These are phyloP conservation scores for Lophotriccus pileatus DNA, from an alignment of 2,797 vertebrate genomes.

Conservation along the genomic window DNA sequence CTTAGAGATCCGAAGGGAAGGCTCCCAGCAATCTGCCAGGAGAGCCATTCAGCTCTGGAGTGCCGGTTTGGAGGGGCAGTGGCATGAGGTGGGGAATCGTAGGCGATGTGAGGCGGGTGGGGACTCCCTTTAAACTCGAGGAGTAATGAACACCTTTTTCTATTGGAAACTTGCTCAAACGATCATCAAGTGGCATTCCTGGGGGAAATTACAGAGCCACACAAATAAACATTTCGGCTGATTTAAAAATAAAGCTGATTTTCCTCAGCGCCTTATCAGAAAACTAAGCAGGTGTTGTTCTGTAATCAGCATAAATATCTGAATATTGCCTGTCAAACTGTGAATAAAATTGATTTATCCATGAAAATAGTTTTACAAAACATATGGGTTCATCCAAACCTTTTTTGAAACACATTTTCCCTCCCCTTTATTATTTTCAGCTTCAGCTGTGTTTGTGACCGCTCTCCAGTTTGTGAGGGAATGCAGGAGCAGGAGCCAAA, in stretches of 20 bases:
- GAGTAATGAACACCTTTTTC: neutral
- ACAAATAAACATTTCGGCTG: neutral
- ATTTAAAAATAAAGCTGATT: neutral
- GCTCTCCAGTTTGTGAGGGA: neutral
- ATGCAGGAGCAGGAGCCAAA: neutral
- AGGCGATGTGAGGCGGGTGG: neutral
- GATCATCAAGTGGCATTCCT: neutral
- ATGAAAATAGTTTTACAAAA: neutral
- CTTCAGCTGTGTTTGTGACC: neutral
- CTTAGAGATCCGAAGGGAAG: neutral
- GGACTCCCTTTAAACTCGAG: neutral
- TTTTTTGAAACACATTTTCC: neutral
- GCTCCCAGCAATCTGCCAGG: slow-evolving; percentile 18
- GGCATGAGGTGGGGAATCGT: neutral
- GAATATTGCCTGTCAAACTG: neutral
- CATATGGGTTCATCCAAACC: neutral
- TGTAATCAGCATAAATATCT: neutral
- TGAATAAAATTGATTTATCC: neutral
- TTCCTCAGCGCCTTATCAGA: neutral
- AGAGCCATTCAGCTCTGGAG: neutral
- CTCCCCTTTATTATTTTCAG: neutral
- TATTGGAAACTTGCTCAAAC: neutral
- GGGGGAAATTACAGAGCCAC: neutral
- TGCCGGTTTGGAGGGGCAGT: neutral
- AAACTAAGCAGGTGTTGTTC: neutral